These are phyloP conservation scores for Spheniscus humboldti DNA, from an alignment of 2,797 vertebrate species.

Conservation along the genomic window DNA sequence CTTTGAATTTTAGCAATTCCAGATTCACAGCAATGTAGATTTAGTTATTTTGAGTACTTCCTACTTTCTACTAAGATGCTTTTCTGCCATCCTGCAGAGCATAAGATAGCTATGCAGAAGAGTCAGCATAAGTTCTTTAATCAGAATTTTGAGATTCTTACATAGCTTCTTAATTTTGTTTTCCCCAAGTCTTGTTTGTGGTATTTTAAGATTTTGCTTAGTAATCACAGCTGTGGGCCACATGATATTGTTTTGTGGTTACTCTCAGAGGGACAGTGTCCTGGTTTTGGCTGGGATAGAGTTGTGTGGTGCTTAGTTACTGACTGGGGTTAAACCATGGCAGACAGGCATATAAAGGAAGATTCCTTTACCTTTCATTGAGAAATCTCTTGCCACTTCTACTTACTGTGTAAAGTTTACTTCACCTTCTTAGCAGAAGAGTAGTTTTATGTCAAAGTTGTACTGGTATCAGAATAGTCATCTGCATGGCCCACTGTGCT, in stretches of 20 bases:
- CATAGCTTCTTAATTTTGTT: neutral
- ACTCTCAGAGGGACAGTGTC: neutral
- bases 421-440: neutral
- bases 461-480: neutral
- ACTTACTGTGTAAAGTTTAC: neutral
- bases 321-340: no score
- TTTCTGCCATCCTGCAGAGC: neutral
- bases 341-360: neutral
- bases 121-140: neutral
- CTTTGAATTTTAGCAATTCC: neutral
- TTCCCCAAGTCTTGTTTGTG: neutral
- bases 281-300: no score
- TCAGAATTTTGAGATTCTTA: neutral
- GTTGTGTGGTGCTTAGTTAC: no score
- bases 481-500: neutral
- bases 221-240: neutral
- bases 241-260: neutral
- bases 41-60: neutral
- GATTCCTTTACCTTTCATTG: neutral
- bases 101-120: neutral
- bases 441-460: neutral
- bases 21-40: neutral
- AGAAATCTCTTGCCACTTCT: neutral
- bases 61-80: neutral
- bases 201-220: neutral